Percentiles rank a stretch among this genome's conserved stretches.
Conservation (phyloP, 2,797 vertebrate species). For the Toxotes lorentzi region DNA sequence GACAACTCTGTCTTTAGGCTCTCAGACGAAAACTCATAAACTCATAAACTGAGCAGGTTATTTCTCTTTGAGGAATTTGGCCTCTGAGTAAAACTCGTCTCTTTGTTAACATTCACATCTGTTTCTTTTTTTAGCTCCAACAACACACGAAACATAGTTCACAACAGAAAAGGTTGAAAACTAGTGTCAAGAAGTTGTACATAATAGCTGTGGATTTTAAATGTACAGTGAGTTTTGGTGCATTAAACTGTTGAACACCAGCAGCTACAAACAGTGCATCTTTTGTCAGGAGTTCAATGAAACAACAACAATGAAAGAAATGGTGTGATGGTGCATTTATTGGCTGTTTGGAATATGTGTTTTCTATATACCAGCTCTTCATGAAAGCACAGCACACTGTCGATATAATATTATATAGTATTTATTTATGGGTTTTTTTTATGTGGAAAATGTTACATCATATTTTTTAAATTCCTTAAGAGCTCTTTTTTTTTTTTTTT, state of each 20-base stretch:
- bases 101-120: conserved; percentile 56
- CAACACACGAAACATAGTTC: conserved; percentile 22
- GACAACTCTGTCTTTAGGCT: conserved; percentile 42
- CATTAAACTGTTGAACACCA: not conserved
- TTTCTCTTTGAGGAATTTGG: conserved; percentile 53
- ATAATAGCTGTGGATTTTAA: not conserved
- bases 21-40: conserved; percentile 35
- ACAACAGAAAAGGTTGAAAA: conserved; percentile 1
- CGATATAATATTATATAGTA: too few relatives aligned
- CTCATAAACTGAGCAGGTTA: conserved; percentile 15
- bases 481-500: not conserved
- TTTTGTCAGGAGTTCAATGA: not conserved
- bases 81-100: conserved; percentile 24
- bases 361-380: too few relatives aligned
- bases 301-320: not conserved
- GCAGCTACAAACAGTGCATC: not conserved
- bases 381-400: not conserved
- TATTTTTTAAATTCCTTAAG: not conserved
- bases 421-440: not conserved
- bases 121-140: conserved; percentile 38
- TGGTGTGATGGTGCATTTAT: not conserved
- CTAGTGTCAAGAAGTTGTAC: not conserved
- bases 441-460: not conserved
- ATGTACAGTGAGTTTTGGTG: too few relatives aligned
- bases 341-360: not conserved